A percentile compares a stretch with the other conserved stretches of the same genome.
Evolutionary conservation across 1,140 invertebrate genomes (phyloP).

Genomic region (Euschistus heros): DNA sequence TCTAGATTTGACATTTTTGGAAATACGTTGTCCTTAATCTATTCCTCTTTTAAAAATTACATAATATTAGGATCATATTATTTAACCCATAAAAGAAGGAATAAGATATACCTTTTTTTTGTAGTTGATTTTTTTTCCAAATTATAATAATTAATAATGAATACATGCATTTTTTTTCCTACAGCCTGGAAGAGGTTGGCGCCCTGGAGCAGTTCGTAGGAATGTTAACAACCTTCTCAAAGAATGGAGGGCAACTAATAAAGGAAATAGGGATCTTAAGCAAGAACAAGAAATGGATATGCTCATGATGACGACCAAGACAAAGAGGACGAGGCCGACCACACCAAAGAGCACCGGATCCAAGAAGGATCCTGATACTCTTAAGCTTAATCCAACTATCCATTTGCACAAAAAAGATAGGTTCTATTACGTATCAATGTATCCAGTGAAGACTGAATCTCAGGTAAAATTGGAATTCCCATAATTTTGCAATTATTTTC

Average conservation of each 20-base stretch:
- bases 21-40: too few relatives aligned
- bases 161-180: neutral
- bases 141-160: too few relatives aligned
- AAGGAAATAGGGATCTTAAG: constrained; percentile 30
- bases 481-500: too few relatives aligned
- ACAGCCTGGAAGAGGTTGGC: constrained; percentile 39
- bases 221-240: constrained; percentile 41
- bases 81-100: too few relatives aligned
- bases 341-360: constrained; percentile 18
- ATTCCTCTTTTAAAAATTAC: too few relatives aligned
- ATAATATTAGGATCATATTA: too few relatives aligned
- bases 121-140: too few relatives aligned
- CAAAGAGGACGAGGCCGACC: neutral
- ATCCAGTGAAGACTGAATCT: constrained; percentile 39
- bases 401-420: constrained; percentile 45
- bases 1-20: too few relatives aligned
- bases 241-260: constrained; percentile 33
- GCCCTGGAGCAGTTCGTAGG: constrained; percentile 42
- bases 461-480: neutral
- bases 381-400: constrained; percentile 38
- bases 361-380: constrained; percentile 21
- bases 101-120: too few relatives aligned
- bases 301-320: neutral
- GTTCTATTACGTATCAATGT: constrained; percentile 43
- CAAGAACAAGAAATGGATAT: constrained; percentile 27